Base-by-base conservation (phyloP, 2,113 vertebrate species). In the Shinisaurus crocodilurus region DNA sequence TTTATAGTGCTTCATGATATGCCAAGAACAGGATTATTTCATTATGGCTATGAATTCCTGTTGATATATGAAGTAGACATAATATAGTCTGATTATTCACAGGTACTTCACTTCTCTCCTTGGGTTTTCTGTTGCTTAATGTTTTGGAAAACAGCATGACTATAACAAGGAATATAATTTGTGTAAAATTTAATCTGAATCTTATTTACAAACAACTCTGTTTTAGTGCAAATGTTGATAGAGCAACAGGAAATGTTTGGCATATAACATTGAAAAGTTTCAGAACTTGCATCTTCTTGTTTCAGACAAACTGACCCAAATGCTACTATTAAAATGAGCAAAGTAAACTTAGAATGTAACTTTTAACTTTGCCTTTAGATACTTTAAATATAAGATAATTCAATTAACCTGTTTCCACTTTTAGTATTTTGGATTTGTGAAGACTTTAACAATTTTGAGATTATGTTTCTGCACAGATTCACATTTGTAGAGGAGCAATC, bases 11-110 rank as follows among this genome's bases (percentile, higher is more conserved):
- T 3, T 65, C 23, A 92, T 84, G 27, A 70, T 7, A 83, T 6
- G 1, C 29, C 84, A 27, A n/a, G 0, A 23, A 20, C 84, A 3
- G 90, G 37, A 90, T 37, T 8, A 88, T 7, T 8, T 85, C 76
- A 77, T 69, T 81, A 76, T 1, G 90, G 32, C 20, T 83, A 79
- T 67, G 93, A 82, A 87, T 75, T 88, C 72, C 29, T 82, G 70
- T 2, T 85, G 3, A 54, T 88, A 89, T 92, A 90, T 43, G 79
- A 77, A 90, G 72, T 16, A 92, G 93, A 82, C 0, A 83, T 34
- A 86, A 57, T 48, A 45, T 37, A 34, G 5, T 92, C 89, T 94
- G 72, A 90, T 94, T 77, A 89, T 82, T 80, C 81, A 76, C 7
- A 70, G 12, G 1, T 5, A 91, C 67, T 90, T 89, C 16, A 82